phyloP scores from a whole-genome alignment of 2,797 vertebrate species.

The Poecilia picta region DNA sequence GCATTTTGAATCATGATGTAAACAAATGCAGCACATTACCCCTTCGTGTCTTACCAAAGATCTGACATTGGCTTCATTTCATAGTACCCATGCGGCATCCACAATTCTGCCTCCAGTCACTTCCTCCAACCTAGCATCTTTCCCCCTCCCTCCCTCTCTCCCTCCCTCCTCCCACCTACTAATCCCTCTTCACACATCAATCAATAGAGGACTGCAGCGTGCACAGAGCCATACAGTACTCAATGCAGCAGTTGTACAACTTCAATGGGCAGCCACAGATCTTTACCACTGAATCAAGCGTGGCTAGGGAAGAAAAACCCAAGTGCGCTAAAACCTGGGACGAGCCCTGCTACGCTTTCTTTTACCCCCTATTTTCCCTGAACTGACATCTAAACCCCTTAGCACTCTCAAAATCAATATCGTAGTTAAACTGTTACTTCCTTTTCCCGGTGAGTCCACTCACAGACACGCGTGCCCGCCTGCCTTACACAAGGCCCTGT shows the following conservation, averaged over 20 bases:
- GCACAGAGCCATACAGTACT: constrained; percentile 70
- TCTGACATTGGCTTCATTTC: constrained; percentile 64
- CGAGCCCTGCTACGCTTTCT: constrained; percentile 59
- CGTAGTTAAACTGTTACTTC: constrained; percentile 80
- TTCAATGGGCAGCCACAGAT: constrained; percentile 73
- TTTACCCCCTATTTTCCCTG: constrained; percentile 70
- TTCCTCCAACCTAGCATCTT: constrained; percentile 34
- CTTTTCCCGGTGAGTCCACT: constrained; percentile 56
- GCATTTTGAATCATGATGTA: constrained; percentile 30
- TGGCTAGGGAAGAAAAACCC: constrained; percentile 49
- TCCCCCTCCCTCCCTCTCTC: background rate
- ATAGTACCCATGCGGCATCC: constrained; percentile 59
- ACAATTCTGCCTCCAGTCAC: constrained; percentile 49
- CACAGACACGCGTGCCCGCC: constrained; percentile 21
- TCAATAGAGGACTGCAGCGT: constrained; percentile 77
- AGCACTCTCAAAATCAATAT: constrained; percentile 78
- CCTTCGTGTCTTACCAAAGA: constrained; percentile 43
- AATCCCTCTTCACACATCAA: constrained; percentile 79
- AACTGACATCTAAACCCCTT: constrained; percentile 70
- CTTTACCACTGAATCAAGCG: constrained; percentile 73
- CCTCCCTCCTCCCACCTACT: constrained; percentile 48
- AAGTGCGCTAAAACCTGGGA: constrained; percentile 63
- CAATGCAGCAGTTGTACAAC: constrained; percentile 72
- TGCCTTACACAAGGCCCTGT: constrained; percentile 56
- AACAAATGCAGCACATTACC: constrained; percentile 34